Percentiles rank a stretch among this genome's conserved stretches.
Evolutionary conservation across 2,888 invertebrate genomes (phyloP).

Genomic region (Clostera curtula): DNA sequence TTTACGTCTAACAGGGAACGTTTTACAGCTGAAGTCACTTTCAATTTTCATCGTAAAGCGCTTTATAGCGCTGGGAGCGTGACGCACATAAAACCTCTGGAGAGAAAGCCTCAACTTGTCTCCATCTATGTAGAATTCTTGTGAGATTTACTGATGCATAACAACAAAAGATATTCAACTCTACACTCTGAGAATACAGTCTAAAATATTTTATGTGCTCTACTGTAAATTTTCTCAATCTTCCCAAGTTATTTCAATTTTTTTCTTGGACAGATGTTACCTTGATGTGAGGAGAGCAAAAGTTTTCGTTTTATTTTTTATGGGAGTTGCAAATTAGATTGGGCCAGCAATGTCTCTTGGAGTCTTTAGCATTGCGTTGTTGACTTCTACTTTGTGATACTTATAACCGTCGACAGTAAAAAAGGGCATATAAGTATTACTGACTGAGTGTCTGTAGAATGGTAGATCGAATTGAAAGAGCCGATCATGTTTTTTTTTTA

Average conservation of each 20-base stretch:
- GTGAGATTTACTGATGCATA: slow-evolving; percentile 29
- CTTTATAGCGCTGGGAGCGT: slow-evolving; percentile 59
- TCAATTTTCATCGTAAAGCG: slow-evolving; percentile 66
- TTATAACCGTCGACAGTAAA: no score
- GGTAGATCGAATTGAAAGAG: no score
- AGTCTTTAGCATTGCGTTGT: no score
- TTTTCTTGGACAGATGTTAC: slow-evolving; percentile 44
- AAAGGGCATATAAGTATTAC: no score
- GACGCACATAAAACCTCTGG: slow-evolving; percentile 53
- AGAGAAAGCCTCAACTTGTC: slow-evolving; percentile 45
- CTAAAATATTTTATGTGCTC: slow-evolving; percentile 7
- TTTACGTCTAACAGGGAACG: slow-evolving; percentile 44
- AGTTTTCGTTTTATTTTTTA: slow-evolving; percentile 43
- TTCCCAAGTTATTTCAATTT: slow-evolving; percentile 33
- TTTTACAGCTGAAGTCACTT: slow-evolving; percentile 68
- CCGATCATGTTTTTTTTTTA: no score
- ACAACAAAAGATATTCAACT: slow-evolving; percentile 20
- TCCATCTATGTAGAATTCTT: slow-evolving; percentile 38
- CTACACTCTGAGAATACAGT: slow-evolving; percentile 16
- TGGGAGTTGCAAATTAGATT: slow-evolving; percentile 29
- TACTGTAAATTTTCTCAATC: slow-evolving; percentile 34
- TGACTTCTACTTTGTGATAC: no score
- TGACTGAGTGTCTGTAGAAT: no score
- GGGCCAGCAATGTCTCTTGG: slow-evolving; percentile 10
- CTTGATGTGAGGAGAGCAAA: slow-evolving; percentile 37